These are phyloP conservation scores for Oreonectes daqikongensis DNA, from an alignment of 2,797 vertebrate genomes.

Conservation along the genomic window DNA sequence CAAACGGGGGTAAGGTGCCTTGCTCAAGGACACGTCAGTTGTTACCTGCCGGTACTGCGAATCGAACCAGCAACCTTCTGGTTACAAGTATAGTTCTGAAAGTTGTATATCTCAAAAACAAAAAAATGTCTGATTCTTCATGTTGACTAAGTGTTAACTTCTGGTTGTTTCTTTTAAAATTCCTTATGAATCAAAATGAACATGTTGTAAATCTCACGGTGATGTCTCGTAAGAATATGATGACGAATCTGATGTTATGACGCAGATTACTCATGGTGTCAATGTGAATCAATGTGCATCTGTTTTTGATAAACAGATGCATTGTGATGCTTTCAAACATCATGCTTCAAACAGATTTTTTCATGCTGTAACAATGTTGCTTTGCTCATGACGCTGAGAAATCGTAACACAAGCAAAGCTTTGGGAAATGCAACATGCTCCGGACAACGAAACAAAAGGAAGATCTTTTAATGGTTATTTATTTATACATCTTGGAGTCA, in stretches of 20 bases:
- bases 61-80: too few species aligned
- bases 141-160: neutral
- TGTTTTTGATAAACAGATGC: constrained; percentile 19
- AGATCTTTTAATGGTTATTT: constrained; percentile 70
- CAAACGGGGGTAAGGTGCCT: too few species aligned
- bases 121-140: neutral
- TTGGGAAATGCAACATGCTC: neutral
- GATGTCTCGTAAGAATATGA: neutral
- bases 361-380: constrained; percentile 47
- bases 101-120: too few species aligned
- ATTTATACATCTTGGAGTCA: constrained; percentile 77
- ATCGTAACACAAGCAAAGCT: too few species aligned
- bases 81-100: too few species aligned
- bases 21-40: too few species aligned
- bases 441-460: neutral
- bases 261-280: constrained; percentile 33
- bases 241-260: neutral
- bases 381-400: constrained; percentile 9
- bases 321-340: constrained; percentile 37
- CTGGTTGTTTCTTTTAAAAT: neutral
- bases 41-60: too few species aligned
- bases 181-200: neutral
- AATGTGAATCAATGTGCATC: constrained; percentile 16
- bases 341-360: neutral
- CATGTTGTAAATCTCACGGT: too few species aligned